Conservation (phyloP, 92 coral and sea anemone genomes). For the Zoanthus sociatus region DNA sequence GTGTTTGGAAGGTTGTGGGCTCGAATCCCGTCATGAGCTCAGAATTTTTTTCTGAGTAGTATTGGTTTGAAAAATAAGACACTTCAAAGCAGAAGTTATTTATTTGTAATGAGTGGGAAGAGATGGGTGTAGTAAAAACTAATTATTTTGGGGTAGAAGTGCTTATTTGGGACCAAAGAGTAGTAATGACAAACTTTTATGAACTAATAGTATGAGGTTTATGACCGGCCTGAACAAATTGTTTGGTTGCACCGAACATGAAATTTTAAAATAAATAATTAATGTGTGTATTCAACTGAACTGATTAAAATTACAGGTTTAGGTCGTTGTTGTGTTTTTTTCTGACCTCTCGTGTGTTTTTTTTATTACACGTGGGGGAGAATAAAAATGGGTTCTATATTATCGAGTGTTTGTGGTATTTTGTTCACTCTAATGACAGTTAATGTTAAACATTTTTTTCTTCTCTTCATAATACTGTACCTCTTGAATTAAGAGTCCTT, state of each 20-base stretch:
- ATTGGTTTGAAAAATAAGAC: too few relatives aligned
- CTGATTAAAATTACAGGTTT: conserved; percentile 36
- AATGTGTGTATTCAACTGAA: conserved; percentile 12
- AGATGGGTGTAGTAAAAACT: too few relatives aligned
- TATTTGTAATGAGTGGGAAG: too few relatives aligned
- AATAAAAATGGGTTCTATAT: conserved; percentile 33
- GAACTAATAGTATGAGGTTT: not conserved
- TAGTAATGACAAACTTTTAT: not conserved
- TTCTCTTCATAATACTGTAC: too few relatives aligned
- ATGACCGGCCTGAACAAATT: not conserved
- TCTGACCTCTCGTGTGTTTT: conserved; percentile 50
- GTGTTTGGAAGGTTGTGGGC: too few relatives aligned
- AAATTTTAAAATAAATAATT: not conserved
- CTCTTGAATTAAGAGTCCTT: too few relatives aligned
- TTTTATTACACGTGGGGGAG: conserved; percentile 30
- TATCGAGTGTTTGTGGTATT: conserved; percentile 46
- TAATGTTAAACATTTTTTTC: too few relatives aligned
- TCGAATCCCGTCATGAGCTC: too few relatives aligned
- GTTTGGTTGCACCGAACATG: not conserved
- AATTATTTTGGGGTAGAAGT: not conserved
- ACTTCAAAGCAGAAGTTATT: too few relatives aligned
- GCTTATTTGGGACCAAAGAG: too few relatives aligned
- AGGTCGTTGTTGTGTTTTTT: conserved; percentile 35
- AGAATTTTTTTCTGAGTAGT: too few relatives aligned
- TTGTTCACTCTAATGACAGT: not conserved